A percentile compares a stretch with the other conserved stretches of the same genome.
phyloP scores from a whole-genome alignment of 2,888 invertebrate species.

The Drosophila subsilvestris region DNA sequence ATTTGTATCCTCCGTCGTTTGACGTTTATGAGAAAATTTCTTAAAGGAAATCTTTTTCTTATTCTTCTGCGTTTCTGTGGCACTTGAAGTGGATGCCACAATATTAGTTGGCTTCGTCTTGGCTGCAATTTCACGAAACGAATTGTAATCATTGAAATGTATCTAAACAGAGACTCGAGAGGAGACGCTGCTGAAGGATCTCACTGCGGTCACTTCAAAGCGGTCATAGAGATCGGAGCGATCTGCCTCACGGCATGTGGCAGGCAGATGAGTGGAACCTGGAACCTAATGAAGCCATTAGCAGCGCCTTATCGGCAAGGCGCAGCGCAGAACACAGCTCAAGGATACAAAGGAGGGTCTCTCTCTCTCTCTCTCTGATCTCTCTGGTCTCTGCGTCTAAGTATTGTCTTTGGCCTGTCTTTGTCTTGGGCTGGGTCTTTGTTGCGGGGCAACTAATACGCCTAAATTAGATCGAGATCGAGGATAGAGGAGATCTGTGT shows the following conservation, averaged over 20 bases:
- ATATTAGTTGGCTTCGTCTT: conserved; percentile 36
- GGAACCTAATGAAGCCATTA: conserved; percentile 75
- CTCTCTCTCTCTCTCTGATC: conserved; percentile 7
- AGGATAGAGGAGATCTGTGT: conserved; percentile 48
- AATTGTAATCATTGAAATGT: conserved; percentile 46
- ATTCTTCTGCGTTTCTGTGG: conserved; percentile 45
- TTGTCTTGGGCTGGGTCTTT: conserved; percentile 49
- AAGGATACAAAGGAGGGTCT: conserved; percentile 37
- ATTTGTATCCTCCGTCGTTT: conserved; percentile 38
- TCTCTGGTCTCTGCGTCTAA: conserved; percentile 22
- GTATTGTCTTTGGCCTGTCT: conserved; percentile 22
- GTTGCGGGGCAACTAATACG: conserved; percentile 76
- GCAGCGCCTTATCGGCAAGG: conserved; percentile 65
- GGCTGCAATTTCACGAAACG: conserved; percentile 50
- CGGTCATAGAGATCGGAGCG: conserved; percentile 51
- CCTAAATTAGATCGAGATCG: conserved; percentile 74
- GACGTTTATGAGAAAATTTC: conserved; percentile 66
- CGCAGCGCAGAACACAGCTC: conserved; percentile 47
- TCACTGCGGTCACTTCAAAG: conserved; percentile 62
- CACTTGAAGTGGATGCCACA: conserved; percentile 43
- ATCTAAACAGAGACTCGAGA: conserved; percentile 40
- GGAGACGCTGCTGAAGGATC: conserved; percentile 23
- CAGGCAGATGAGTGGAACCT: conserved; percentile 64
- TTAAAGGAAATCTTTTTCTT: conserved; percentile 68
- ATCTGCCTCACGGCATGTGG: conserved; percentile 71